These are phyloP conservation scores for Lepidochitona cinerea DNA, from an alignment of 2,888 invertebrate species.

Conservation along the genomic window DNA sequence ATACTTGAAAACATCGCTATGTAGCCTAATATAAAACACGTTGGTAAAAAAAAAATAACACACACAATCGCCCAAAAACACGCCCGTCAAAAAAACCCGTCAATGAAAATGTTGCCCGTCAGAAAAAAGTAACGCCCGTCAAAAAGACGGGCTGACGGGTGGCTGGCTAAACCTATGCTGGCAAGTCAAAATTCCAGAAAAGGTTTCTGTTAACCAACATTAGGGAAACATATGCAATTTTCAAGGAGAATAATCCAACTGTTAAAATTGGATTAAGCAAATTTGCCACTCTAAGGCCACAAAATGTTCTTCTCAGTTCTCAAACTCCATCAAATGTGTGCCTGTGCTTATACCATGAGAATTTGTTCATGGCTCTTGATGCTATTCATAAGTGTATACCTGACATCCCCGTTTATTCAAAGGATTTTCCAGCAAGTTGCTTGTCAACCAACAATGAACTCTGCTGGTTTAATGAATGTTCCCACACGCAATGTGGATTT, in stretches of 20 bases:
- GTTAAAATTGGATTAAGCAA: constrained; percentile 12
- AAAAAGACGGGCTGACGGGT: too few relatives aligned
- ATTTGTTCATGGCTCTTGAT: constrained; percentile 13
- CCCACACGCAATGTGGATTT: neutral
- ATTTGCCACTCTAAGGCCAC: constrained; percentile 17
- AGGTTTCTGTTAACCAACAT: constrained; percentile 18
- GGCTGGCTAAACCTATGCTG: too few relatives aligned
- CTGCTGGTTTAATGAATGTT: constrained; percentile 3
- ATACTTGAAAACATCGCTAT: too few relatives aligned
- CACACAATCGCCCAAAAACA: too few relatives aligned
- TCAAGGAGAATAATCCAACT: constrained; percentile 11
- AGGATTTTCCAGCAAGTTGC: constrained; percentile 5
- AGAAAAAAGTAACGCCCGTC: too few relatives aligned
- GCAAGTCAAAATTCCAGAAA: neutral
- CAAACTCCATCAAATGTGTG: constrained; percentile 15
- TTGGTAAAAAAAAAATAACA: too few relatives aligned
- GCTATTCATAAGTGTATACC: constrained; percentile 8
- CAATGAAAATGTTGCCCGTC: too few relatives aligned
- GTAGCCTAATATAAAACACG: too few relatives aligned
- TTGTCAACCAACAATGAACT: neutral
- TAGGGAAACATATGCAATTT: neutral
- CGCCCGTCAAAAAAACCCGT: too few relatives aligned
- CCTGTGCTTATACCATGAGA: constrained; percentile 17
- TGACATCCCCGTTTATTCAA: constrained; percentile 8
- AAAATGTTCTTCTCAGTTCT: constrained; percentile 9